phyloP scores from a whole-genome alignment of 2,797 vertebrate genomes.

The Hydrolagus colliei region DNA sequence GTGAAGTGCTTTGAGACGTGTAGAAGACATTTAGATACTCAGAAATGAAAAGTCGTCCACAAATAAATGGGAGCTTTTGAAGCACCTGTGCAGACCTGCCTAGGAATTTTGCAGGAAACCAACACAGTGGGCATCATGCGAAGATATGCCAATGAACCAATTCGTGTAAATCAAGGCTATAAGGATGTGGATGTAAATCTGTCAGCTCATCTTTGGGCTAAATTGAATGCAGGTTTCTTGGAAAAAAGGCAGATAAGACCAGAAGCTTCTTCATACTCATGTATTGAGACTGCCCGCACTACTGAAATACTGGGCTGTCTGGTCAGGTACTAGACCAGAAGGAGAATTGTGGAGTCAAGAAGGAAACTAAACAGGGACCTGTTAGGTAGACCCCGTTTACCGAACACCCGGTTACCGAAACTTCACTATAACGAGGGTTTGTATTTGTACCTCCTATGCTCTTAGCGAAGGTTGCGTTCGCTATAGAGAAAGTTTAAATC shows the following conservation, averaged over 20 bases:
- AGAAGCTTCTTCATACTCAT: background rate
- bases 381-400: background rate
- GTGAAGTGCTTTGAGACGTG: too few relatives aligned
- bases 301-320: background rate
- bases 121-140: conserved; percentile 17
- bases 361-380: background rate
- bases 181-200: conserved; percentile 21
- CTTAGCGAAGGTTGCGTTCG: too few relatives aligned
- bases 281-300: too few relatives aligned
- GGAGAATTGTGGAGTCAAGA: background rate
- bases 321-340: background rate
- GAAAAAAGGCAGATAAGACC: conserved; percentile 17
- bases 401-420: too few relatives aligned
- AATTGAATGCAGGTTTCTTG: conserved; percentile 28
- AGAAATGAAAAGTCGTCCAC: background rate
- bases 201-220: conserved; percentile 9
- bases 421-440: too few relatives aligned
- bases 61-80: background rate
- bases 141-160: conserved; percentile 12
- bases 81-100: background rate
- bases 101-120: conserved; percentile 4
- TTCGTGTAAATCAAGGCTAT: conserved; percentile 22
- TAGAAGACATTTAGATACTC: background rate
- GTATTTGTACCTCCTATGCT: too few relatives aligned
- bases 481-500: too few relatives aligned